These are phyloP conservation scores for Ceratina calcarata DNA, from an alignment of 1,140 invertebrate species.

Conservation along the genomic window DNA sequence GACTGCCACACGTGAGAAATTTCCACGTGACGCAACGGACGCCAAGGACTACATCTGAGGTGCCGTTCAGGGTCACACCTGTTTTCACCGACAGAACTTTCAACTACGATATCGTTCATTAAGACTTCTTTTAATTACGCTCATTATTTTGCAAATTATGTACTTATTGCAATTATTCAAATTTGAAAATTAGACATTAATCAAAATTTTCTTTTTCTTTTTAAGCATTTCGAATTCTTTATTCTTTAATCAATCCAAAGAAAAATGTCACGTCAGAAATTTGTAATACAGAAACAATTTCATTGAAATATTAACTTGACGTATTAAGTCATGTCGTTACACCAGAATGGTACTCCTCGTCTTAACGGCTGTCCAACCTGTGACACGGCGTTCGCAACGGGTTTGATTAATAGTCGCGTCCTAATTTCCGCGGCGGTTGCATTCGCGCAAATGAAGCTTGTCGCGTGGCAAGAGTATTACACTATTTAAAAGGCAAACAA, in stretches of 20 bases:
- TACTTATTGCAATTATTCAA: too few relatives aligned
- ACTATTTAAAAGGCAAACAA: slow-evolving; percentile 46
- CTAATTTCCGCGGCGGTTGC: slow-evolving; percentile 38
- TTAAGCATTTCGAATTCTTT: too few relatives aligned
- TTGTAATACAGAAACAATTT: too few relatives aligned
- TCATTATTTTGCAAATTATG: too few relatives aligned
- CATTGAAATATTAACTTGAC: neutral
- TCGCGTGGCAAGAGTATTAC: slow-evolving; percentile 24
- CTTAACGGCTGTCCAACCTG: neutral
- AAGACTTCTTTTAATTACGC: too few relatives aligned
- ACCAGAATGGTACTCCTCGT: neutral
- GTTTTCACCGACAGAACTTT: too few relatives aligned
- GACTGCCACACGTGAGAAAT: slow-evolving; percentile 63
- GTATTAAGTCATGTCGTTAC: neutral
- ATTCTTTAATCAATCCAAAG: too few relatives aligned
- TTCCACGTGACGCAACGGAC: slow-evolving; percentile 45
- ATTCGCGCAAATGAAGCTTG: slow-evolving; percentile 35
- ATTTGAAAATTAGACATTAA: too few relatives aligned
- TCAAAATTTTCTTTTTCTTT: too few relatives aligned
- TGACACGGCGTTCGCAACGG: neutral
- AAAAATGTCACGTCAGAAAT: too few relatives aligned
- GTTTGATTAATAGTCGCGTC: slow-evolving; percentile 43
- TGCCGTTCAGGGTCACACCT: too few relatives aligned
- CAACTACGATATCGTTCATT: too few relatives aligned
- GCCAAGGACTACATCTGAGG: slow-evolving; percentile 25